A percentile compares a stretch with the other conserved stretches of the same genome.
Conservation (phyloP, 2,113 vertebrate genomes). For the Hyla sarda region DNA sequence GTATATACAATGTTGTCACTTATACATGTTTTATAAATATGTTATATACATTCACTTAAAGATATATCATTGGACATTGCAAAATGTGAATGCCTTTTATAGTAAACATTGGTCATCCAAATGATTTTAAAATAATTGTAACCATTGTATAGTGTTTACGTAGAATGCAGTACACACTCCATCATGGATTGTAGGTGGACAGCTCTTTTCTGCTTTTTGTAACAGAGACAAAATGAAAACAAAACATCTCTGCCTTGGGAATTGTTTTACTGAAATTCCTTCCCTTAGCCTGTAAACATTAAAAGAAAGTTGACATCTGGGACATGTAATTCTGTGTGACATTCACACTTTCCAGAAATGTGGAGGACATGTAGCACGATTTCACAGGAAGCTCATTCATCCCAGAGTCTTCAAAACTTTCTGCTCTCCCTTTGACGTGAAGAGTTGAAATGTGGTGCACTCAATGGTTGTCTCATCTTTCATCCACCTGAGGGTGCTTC, state of each 20-base stretch:
- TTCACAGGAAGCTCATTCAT: background rate
- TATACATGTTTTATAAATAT: too few relatives aligned
- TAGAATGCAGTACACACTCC: background rate
- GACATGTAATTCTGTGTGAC: slow-evolving; percentile 7
- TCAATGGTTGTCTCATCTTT: slow-evolving; percentile 28
- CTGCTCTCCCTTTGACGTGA: background rate
- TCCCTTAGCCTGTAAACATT: background rate
- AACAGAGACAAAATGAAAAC: slow-evolving; percentile 10
- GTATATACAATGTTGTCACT: too few relatives aligned
- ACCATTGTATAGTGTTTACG: background rate
- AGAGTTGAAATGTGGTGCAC: background rate
- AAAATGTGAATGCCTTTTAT: background rate
- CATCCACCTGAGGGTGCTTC: slow-evolving; percentile 41
- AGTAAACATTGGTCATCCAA: background rate
- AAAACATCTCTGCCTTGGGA: background rate
- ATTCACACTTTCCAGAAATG: slow-evolving; percentile 10
- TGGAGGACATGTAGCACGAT: slow-evolving; percentile 6
- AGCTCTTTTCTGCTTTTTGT: slow-evolving; percentile 5
- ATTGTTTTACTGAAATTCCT: background rate
- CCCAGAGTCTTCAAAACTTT: background rate
- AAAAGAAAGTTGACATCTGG: slow-evolving; percentile 21
- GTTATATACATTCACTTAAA: background rate
- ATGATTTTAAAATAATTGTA: background rate
- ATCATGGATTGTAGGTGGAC: background rate
- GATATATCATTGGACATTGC: background rate